A percentile compares a stretch with the other conserved stretches of the same genome.
Evolutionary conservation across 2,888 invertebrate species (phyloP).

Genomic region (Tortrix viridana): DNA sequence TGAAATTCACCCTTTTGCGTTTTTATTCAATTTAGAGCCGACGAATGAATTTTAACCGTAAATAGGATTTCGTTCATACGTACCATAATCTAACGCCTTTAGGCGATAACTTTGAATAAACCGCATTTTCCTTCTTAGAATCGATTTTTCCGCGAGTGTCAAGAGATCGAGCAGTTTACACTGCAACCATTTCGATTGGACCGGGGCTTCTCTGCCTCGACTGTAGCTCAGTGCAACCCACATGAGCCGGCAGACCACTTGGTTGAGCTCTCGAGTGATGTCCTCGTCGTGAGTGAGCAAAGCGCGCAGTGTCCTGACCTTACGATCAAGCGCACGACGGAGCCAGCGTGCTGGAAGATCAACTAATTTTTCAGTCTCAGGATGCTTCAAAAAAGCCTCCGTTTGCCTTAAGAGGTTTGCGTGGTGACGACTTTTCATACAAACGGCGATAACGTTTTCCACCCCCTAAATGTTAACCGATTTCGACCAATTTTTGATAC

Average conservation of each 20-base stretch:
- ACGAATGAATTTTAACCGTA: too few relatives aligned
- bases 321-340: conserved; percentile 65
- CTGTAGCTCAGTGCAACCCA: conserved; percentile 64
- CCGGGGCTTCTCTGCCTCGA: conserved; percentile 51
- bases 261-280: conserved; percentile 65
- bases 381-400: too few relatives aligned
- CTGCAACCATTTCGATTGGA: conserved; percentile 69
- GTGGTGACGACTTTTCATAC: too few relatives aligned
- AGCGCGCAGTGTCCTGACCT: conserved; percentile 63
- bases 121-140: conserved; percentile 59
- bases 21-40: too few relatives aligned
- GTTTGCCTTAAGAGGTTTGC: too few relatives aligned
- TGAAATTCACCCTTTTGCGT: too few relatives aligned
- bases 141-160: conserved; percentile 69
- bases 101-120: conserved; percentile 55
- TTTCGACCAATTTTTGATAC: too few relatives aligned
- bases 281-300: conserved; percentile 68
- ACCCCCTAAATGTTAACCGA: too few relatives aligned
- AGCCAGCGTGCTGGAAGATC: conserved; percentile 58
- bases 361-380: not conserved
- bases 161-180: conserved; percentile 71
- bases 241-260: conserved; percentile 69
- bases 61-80: conserved; percentile 34
- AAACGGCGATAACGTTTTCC: too few relatives aligned
- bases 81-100: conserved; percentile 58